A percentile compares a stretch with the other conserved stretches of the same genome.
These are phyloP conservation scores for Peromyscus maniculatus DNA, from an alignment of 2,113 vertebrate genomes.

Conservation along the genomic window DNA sequence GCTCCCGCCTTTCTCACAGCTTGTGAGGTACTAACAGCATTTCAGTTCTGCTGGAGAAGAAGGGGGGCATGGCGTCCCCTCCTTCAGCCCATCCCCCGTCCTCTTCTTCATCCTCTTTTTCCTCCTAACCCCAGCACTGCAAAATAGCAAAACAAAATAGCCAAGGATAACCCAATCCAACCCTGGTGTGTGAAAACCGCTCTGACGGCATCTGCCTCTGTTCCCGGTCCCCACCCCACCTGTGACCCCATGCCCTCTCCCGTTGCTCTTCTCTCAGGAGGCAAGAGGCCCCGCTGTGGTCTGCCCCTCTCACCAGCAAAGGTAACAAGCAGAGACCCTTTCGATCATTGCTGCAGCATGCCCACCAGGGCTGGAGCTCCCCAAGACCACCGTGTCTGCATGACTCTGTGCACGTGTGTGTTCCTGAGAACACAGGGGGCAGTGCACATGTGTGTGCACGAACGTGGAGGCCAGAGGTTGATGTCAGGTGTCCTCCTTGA, in stretches of 20 bases:
- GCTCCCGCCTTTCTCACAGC: not conserved
- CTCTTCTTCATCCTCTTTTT: not conserved
- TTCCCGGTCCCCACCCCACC: not conserved
- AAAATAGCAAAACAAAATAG: not conserved
- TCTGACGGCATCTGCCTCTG: not conserved
- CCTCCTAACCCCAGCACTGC: not conserved
- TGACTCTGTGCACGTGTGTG: not conserved
- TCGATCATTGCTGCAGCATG: fast-evolving
- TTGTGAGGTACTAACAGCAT: not conserved
- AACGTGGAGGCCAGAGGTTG: not conserved
- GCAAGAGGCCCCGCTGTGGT: fast-evolving
- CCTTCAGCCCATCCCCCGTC: not conserved
- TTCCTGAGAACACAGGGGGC: not conserved
- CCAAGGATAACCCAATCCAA: not conserved
- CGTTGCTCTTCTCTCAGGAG: not conserved
- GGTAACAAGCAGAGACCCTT: not conserved
- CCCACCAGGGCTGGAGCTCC: not conserved
- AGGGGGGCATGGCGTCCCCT: no score
- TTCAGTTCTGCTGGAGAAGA: not conserved
- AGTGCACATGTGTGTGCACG: no score
- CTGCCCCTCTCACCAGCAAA: no score
- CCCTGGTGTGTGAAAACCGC: not conserved
- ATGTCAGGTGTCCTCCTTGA: not conserved
- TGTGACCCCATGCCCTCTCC: not conserved
- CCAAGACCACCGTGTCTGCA: fast-evolving